phyloP scores from a whole-genome alignment of 1,140 invertebrate species.

The Bombus fervidus region DNA sequence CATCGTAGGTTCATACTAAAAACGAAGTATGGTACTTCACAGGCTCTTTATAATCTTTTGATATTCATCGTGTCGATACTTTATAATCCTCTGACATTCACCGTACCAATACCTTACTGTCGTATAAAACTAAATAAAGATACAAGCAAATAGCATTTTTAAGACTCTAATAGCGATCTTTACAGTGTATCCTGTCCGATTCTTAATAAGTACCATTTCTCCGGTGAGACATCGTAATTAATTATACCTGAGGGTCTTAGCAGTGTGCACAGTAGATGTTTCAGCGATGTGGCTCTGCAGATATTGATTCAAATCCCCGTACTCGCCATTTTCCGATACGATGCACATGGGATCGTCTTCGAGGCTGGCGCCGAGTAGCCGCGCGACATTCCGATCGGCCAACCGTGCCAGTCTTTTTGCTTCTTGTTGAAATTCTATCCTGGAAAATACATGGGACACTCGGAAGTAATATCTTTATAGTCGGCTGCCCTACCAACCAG shows the following conservation, averaged over 20 bases:
- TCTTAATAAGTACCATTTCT: neutral
- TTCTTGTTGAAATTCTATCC: slow-evolving; percentile 86
- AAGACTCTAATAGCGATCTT: too few relatives aligned
- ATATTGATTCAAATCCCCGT: slow-evolving; percentile 90
- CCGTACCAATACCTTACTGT: neutral
- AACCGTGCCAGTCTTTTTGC: slow-evolving; percentile 89
- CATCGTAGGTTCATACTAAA: neutral
- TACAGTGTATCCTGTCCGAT: too few relatives aligned
- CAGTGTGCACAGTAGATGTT: slow-evolving; percentile 84
- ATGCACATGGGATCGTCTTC: slow-evolving; percentile 88
- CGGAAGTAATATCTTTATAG: slow-evolving; percentile 69
- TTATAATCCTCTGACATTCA: neutral
- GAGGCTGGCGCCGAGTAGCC: slow-evolving; percentile 90
- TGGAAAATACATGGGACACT: slow-evolving; percentile 74
- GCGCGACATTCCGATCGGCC: slow-evolving; percentile 90
- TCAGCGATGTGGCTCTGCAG: slow-evolving; percentile 90
- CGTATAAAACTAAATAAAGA: neutral
- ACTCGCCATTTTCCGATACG: slow-evolving; percentile 86
- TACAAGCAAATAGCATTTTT: too few relatives aligned
- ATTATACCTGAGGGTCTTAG: slow-evolving; percentile 85
- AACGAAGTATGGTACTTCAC: neutral
- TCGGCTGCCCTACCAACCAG: slow-evolving; percentile 11
- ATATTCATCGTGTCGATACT: neutral
- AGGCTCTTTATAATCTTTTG: neutral
- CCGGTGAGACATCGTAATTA: neutral